Conservation (phyloP, 2,797 vertebrate species). For the Coluber constrictor region DNA sequence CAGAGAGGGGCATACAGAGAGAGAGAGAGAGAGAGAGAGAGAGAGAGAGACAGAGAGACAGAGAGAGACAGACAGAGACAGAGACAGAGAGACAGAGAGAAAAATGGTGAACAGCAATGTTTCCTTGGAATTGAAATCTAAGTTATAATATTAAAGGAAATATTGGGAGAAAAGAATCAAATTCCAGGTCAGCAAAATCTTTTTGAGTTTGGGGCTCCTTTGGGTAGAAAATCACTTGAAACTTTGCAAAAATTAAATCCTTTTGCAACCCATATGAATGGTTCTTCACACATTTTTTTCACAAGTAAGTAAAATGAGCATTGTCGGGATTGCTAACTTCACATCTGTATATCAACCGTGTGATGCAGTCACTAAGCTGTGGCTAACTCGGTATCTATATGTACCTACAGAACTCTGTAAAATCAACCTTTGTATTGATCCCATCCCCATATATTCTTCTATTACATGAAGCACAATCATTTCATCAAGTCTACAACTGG, state of each 20-base stretch:
- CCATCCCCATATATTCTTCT: not conserved
- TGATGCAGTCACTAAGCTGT: not conserved
- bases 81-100: no score
- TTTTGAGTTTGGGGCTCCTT: not conserved
- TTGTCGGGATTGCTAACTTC: not conserved
- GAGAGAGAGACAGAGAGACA: no score
- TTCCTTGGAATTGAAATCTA: not conserved
- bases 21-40: no score
- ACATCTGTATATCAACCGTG: not conserved
- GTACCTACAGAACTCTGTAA: not conserved
- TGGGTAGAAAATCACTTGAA: not conserved
- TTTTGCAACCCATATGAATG: not conserved
- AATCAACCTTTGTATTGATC: not conserved
- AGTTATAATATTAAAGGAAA: not conserved
- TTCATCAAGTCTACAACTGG: not conserved
- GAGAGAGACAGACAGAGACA: no score
- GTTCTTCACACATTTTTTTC: not conserved
- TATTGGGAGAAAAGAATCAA: not conserved
- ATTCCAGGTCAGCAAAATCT: not conserved
- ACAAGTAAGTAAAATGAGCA: not conserved
- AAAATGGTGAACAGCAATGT: not conserved
- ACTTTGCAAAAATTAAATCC: not conserved
- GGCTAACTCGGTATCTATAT: not conserved
- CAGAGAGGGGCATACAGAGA: fast-evolving
- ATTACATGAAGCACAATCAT: not conserved